Conservation (phyloP, 1,140 invertebrate species). For the Drosophila albomicans region DNA sequence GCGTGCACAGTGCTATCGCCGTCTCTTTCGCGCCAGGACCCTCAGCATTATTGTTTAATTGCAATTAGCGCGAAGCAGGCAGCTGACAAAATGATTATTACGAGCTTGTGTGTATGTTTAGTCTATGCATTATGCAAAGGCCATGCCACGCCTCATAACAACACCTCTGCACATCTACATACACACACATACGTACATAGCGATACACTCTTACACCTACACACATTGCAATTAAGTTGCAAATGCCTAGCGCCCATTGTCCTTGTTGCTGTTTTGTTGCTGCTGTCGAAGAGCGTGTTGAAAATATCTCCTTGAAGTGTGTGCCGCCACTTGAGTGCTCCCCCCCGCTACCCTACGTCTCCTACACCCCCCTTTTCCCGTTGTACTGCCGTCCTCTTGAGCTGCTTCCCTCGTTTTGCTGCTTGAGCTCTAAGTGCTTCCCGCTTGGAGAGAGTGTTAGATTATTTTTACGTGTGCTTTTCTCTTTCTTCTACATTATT, state of each 20-base stretch:
- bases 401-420: constrained; percentile 42
- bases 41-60: constrained; percentile 65
- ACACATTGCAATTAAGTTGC: constrained; percentile 77
- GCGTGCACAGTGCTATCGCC: constrained; percentile 1
- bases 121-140: constrained; percentile 77
- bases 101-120: constrained; percentile 55
- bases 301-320: constrained; percentile 80
- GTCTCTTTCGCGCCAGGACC: background rate
- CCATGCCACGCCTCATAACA: constrained; percentile 39
- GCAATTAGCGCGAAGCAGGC: constrained; percentile 58
- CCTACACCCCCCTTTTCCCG: background rate
- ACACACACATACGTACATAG: background rate
- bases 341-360: background rate
- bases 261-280: constrained; percentile 60
- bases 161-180: background rate
- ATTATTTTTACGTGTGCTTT: constrained; percentile 69
- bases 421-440: constrained; percentile 58
- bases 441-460: constrained; percentile 71
- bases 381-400: constrained; percentile 12
- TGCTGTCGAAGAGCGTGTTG: constrained; percentile 52
- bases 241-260: constrained; percentile 64
- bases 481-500: constrained; percentile 55
- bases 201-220: constrained; percentile 14
- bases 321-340: constrained; percentile 69
- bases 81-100: constrained; percentile 56